These are phyloP conservation scores for Hofmannophila pseudospretella DNA, from an alignment of 2,888 invertebrate species.

Conservation along the genomic window DNA sequence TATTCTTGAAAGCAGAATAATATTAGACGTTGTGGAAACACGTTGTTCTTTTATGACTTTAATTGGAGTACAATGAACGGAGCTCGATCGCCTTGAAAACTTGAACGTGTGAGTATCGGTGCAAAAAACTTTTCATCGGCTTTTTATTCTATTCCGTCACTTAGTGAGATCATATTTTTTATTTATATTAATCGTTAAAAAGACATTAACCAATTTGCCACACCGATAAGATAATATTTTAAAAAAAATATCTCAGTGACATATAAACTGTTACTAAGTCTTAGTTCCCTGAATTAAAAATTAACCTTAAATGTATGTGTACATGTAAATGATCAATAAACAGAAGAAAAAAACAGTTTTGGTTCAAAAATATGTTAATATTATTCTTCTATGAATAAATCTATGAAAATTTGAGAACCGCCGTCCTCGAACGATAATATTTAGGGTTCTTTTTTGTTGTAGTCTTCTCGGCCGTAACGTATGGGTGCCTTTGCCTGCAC, in stretches of 20 bases:
- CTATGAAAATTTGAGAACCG: conserved; percentile 55
- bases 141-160: conserved; percentile 5
- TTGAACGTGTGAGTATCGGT: conserved; percentile 22
- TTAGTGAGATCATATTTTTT: conserved; percentile 1
- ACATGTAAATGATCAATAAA: too few relatives aligned
- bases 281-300: too few relatives aligned
- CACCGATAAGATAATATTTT: background rate
- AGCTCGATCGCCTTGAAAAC: conserved; percentile 62
- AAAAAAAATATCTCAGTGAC: background rate
- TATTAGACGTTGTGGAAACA: conserved; percentile 14
- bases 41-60: conserved; percentile 28
- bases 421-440: conserved; percentile 51
- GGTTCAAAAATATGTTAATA: too few relatives aligned
- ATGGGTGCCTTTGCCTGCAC: conserved; percentile 60
- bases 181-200: background rate
- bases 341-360: too few relatives aligned
- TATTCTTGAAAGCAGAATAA: background rate
- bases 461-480: conserved; percentile 73
- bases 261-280: conserved; percentile 17
- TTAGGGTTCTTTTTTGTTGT: conserved; percentile 75
- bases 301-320: too few relatives aligned
- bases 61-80: conserved; percentile 65
- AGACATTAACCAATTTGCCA: background rate
- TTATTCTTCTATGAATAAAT: too few relatives aligned
- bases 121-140: conserved; percentile 9